Percentiles rank a stretch among this genome's conserved stretches.
These are phyloP conservation scores for Drosophila prostipennis DNA, from an alignment of 2,888 invertebrate species.

Conservation along the genomic window DNA sequence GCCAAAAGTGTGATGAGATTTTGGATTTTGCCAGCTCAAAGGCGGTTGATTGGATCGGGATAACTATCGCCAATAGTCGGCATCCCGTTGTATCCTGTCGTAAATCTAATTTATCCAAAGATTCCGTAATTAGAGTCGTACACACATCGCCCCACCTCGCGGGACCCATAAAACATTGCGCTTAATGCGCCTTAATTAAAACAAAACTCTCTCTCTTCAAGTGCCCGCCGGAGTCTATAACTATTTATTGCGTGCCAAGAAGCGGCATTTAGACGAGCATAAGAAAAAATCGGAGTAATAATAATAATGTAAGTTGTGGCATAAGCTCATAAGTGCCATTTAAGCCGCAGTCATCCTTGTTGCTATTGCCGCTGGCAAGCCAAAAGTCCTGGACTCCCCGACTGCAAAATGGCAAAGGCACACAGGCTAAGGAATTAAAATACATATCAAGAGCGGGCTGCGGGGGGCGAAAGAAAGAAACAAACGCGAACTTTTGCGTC, in stretches of 20 bases:
- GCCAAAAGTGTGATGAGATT: conserved; percentile 26
- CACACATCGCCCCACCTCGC: conserved; percentile 28
- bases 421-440: conserved; percentile 74
- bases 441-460: conserved; percentile 69
- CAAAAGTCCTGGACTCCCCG: conserved; percentile 55
- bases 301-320: conserved; percentile 80
- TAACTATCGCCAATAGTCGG: not conserved
- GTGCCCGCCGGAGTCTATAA: conserved; percentile 55
- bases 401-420: conserved; percentile 71
- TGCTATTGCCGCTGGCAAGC: conserved; percentile 39
- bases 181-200: conserved; percentile 72
- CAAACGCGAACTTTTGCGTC: conserved; percentile 71
- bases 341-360: conserved; percentile 66
- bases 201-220: conserved; percentile 29
- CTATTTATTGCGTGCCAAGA: conserved; percentile 67
- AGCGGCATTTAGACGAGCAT: conserved; percentile 17
- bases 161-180: conserved; percentile 49
- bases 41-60: conserved; percentile 8
- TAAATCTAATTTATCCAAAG: conserved; percentile 17
- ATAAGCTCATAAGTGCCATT: conserved; percentile 80
- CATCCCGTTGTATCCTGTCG: not conserved
- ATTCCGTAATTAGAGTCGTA: conserved; percentile 10
- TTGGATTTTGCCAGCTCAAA: conserved; percentile 5
- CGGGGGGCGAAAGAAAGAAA: conserved; percentile 52
- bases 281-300: conserved; percentile 64